Base-by-base conservation (phyloP, 2,888 invertebrate genomes). In the Cerastis rubricosa region DNA sequence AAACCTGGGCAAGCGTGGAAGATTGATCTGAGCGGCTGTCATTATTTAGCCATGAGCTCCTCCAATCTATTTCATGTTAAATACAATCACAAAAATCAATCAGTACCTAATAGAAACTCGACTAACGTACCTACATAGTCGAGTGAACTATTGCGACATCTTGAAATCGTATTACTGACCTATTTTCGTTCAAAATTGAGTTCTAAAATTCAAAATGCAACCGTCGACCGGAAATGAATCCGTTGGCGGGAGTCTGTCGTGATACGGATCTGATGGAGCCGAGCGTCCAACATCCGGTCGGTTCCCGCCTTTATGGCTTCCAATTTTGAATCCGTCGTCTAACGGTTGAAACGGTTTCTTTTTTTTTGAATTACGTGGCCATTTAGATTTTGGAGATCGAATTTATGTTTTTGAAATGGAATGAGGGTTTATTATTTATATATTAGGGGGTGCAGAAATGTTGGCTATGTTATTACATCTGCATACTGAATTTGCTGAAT, bases 241-340 rank as follows among this genome's bases (percentile, higher is more conserved):
- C 94, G 94, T 92, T 93, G 93, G 94, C 94, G 93, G 93, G 91
- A 94, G 93, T 93, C 94, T 93, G 93, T 93, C 92, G 91, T 94
- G 96, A 96, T 96, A 96, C 91, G 91, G 96, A 96, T 96, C 96
- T 95, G 95, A 95, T 96, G 94, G 95, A 95, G 94, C 92, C 89
- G 91, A 92, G 91, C 92, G 93, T 93, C 93, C 93, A 93, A 94
- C 95, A 93, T 95, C 95, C 96, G 95, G 94, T 91, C 91, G 93
- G 93, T 94, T 94, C 93, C 94, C 94, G 95, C 94, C 92, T 96
- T 96, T 95, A 95, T 94, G 92, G 94, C 91, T 95, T 95, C 94
- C 94, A 95, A 95, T 95, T 95, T 95, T 92, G 92, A 94, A 94
- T 94, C 92, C 91, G 85, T 87, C 85, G 82, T 85, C 71, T 74